Conservation (phyloP, 2,797 vertebrate genomes). For the Gymnoscopelus braueri region DNA sequence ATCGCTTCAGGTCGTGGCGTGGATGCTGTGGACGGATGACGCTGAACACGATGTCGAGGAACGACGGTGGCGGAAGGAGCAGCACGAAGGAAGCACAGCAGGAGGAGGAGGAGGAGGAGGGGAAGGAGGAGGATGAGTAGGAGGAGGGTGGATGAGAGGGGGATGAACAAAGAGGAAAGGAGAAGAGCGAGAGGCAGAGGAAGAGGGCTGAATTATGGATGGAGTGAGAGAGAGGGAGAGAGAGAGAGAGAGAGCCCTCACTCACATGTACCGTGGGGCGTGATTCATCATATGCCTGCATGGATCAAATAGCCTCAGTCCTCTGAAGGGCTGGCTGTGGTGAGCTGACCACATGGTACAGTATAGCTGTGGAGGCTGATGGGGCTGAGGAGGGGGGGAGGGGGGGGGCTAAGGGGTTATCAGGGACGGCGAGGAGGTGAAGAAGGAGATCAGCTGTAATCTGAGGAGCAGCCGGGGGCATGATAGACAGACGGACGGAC, state of each 20-base stretch:
- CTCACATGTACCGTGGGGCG: constrained; percentile 70
- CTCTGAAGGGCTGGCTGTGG: constrained; percentile 66
- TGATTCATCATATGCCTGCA: constrained; percentile 74
- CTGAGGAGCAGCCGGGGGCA: neutral
- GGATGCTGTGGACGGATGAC: constrained; percentile 28
- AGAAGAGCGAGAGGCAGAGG: constrained; percentile 4
- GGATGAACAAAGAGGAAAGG: neutral
- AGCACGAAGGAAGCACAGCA: neutral
- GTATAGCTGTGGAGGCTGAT: constrained; percentile 46
- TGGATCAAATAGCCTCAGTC: constrained; percentile 78
- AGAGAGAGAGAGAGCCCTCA: constrained; percentile 64
- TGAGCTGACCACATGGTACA: constrained; percentile 27
- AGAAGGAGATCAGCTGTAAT: too few relatives aligned
- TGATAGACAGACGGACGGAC: neutral
- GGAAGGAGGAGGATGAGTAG: constrained; percentile 34
- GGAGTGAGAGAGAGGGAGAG: constrained; percentile 28
- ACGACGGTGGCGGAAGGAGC: constrained; percentile 27
- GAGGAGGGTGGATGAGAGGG: neutral
- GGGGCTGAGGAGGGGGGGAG: constrained; percentile 15
- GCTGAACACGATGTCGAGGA: constrained; percentile 22
- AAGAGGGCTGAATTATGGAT: constrained; percentile 75
- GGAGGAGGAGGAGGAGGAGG: neutral
- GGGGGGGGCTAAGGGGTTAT: constrained; percentile 33
- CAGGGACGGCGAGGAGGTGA: constrained; percentile 10
- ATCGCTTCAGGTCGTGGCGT: constrained; percentile 47